Conservation (phyloP, 2,113 vertebrate species). For the Thamnophis sirtalis region DNA sequence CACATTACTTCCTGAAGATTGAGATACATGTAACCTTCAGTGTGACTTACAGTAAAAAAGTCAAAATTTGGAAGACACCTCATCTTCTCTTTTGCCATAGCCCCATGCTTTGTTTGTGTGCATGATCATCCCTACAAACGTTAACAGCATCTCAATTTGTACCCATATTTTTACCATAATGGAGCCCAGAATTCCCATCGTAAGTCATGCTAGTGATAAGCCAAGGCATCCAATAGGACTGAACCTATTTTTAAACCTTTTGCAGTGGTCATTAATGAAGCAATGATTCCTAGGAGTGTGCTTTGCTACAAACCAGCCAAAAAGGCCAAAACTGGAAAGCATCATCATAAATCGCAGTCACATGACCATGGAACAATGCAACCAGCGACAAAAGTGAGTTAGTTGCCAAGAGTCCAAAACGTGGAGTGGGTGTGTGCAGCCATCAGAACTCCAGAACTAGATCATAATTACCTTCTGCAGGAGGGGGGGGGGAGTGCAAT, state of each 20-base stretch:
- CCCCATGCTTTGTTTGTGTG: not conserved
- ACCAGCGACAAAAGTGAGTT: not conserved
- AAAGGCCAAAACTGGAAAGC: not conserved
- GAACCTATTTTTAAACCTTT: not conserved
- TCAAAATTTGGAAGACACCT: not conserved
- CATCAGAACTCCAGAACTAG: not conserved
- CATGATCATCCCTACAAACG: not conserved
- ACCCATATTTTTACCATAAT: not conserved
- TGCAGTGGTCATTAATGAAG: not conserved
- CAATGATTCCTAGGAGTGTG: not conserved
- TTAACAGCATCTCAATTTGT: not conserved
- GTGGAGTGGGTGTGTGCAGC: no score
- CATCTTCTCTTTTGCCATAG: not conserved
- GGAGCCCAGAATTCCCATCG: not conserved
- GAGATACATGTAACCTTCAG: not conserved
- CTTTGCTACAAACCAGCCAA: not conserved
- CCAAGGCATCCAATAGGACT: not conserved
- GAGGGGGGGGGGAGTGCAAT: no score
- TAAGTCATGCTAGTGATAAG: not conserved
- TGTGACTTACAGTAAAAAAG: not conserved
- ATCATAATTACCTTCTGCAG: not conserved
- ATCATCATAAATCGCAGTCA: not conserved
- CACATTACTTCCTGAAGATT: not conserved
- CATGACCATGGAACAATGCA: not conserved
- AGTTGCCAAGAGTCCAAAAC: not conserved